Evolutionary conservation across 2,113 vertebrate species (phyloP).

Genomic region (Centropus unirufus): DNA sequence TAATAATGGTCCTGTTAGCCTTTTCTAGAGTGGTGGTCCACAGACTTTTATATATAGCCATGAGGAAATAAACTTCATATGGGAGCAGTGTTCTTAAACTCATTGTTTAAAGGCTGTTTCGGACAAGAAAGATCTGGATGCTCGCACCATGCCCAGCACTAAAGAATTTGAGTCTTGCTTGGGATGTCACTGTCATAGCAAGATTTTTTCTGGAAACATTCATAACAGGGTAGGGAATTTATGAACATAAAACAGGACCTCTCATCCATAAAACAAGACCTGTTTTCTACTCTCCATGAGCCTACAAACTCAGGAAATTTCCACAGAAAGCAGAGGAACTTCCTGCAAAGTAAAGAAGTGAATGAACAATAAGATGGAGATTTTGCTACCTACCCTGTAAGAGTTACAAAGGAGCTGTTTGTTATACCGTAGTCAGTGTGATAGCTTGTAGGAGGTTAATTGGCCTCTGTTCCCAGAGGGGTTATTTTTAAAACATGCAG

Average conservation of each 20-base stretch:
- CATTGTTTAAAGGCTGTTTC: neutral
- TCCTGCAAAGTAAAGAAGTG: neutral
- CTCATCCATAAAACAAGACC: neutral
- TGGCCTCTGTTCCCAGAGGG: neutral
- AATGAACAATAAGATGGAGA: neutral
- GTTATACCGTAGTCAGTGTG: neutral
- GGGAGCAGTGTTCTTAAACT: neutral
- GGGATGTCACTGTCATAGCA: neutral
- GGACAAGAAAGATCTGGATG: neutral
- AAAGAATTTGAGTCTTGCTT: neutral
- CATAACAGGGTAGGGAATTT: neutral
- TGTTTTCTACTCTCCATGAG: neutral
- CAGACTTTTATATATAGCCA: neutral
- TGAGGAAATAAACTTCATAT: neutral
- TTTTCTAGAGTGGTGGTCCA: neutral
- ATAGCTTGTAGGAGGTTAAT: neutral
- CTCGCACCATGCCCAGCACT: neutral
- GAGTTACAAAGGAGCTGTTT: neutral
- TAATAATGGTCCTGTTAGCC: slow-evolving; percentile 11
- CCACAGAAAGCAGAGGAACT: neutral
- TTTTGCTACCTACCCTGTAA: neutral
- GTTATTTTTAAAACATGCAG: neutral
- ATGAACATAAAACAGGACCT: neutral
- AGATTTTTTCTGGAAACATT: neutral
- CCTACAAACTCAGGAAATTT: neutral